Evolutionary conservation across 1,140 invertebrate genomes (phyloP), one percentile per base, ranked within the genome.

Genomic region (Brachionus koreanus): DNA sequence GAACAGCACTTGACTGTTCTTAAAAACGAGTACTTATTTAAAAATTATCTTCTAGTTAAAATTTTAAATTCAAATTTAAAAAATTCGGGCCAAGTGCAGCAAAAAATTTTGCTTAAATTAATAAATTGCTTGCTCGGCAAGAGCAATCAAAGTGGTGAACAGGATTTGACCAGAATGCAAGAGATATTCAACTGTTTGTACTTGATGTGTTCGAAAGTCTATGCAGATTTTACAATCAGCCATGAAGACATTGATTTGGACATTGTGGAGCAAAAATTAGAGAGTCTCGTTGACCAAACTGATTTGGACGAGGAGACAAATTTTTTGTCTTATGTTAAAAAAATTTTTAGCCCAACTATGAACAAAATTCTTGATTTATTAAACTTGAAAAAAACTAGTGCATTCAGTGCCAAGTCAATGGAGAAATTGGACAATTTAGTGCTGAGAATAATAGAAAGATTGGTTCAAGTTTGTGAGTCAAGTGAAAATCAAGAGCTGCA

Each of bases 11-110:
- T 12, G 10, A 72, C 19, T 37, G 33, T 72, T 39, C 16, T 72
- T 72, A 39, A 16, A 72, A 74, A 74, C 43, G 42, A 74, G 23
- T 74, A 46, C 43, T 46, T 74, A 25, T 46, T 74, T 46, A 74
- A 74, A 29, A 74, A 46, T 46, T 74, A 35, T 74, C 16, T 74
- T 2, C 12, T 74, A n/a, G 23, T 74, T 12, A 74, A 74, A 74
- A 46, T 74, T 46, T 74, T 74, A 46, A 46, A 74, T 5, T 46
- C 37, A 3, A 46, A 74, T n/a, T 12, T 46, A n/a, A 46, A 46
- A 25, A 43, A 25, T 25, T 16, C 12, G 6, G 16, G 12, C 2
- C 7, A 46, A 12, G 9, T 74, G 43, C 16, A 74, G 10, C 42
- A 74, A 29, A 43, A 74, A 19, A 0, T 74, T 13, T 10, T 74